These are phyloP conservation scores for Chrysolina oricalcia DNA, from an alignment of 2,888 invertebrate genomes.

Conservation along the genomic window DNA sequence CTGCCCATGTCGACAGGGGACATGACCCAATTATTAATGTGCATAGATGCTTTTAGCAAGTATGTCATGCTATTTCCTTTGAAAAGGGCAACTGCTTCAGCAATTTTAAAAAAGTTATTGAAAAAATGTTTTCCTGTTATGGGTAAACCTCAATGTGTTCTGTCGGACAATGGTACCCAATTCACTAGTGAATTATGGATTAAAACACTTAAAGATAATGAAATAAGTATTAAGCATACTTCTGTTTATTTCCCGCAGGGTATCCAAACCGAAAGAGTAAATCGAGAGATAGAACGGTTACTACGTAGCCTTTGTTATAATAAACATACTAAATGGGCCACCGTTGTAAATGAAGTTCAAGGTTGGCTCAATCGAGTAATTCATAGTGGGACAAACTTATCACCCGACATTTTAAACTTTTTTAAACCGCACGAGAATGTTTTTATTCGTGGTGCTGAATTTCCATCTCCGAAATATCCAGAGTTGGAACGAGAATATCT, in stretches of 20 bases:
- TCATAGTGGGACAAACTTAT: slow-evolving; percentile 15
- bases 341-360: neutral
- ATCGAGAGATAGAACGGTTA: slow-evolving; percentile 30
- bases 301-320: slow-evolving; percentile 17
- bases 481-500: too few relatives aligned
- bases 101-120: neutral
- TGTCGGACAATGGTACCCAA: neutral
- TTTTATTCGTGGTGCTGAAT: too few relatives aligned
- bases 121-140: neutral
- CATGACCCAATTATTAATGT: too few relatives aligned
- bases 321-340: slow-evolving; percentile 22
- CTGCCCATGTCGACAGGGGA: too few relatives aligned
- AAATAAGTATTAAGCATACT: slow-evolving; percentile 10
- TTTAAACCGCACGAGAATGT: too few relatives aligned
- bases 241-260: slow-evolving; percentile 38
- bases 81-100: neutral
- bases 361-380: slow-evolving; percentile 19
- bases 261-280: slow-evolving; percentile 34
- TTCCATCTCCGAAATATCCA: too few relatives aligned
- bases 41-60: slow-evolving; percentile 32
- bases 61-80: slow-evolving; percentile 25
- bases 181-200: neutral
- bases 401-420: neutral
- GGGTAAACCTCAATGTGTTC: slow-evolving; percentile 4
- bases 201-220: neutral